A percentile compares a stretch with the other conserved stretches of the same genome.
Conservation (phyloP, 2,113 vertebrate species). For the Casuarius casuarius region DNA sequence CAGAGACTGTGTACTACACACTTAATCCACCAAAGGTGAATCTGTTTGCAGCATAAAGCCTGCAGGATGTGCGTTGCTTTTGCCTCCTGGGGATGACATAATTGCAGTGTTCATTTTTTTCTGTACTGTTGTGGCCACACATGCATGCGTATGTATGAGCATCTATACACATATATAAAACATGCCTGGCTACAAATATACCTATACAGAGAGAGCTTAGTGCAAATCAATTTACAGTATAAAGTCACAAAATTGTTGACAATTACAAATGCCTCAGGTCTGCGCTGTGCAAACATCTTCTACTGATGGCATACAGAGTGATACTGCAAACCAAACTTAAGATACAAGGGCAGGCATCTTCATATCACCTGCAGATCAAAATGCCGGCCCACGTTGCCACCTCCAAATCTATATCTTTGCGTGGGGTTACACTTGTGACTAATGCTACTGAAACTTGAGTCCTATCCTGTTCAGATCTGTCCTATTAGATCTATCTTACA, state of each 20-base stretch:
- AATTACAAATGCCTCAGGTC: neutral
- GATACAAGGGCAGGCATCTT: neutral
- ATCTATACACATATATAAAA: neutral
- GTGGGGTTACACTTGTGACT: neutral
- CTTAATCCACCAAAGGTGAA: neutral
- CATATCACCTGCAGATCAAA: neutral
- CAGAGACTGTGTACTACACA: neutral
- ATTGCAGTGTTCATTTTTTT: neutral
- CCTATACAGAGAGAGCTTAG: neutral
- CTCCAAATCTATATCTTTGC: neutral
- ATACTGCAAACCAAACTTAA: neutral
- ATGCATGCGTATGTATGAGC: accelerated
- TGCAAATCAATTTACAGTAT: neutral
- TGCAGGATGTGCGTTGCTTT: neutral
- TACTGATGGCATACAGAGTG: neutral
- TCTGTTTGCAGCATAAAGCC: neutral
- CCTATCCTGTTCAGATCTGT: neutral
- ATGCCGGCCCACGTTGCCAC: neutral
- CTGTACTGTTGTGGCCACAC: neutral
- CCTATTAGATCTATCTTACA: too few species aligned
- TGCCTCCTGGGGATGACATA: neutral
- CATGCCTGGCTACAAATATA: neutral
- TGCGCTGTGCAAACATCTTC: neutral
- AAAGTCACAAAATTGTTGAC: neutral
- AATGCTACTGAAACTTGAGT: neutral